Conservation (phyloP, 2,797 vertebrate genomes). For the Aselliscus stoliczkanus region DNA sequence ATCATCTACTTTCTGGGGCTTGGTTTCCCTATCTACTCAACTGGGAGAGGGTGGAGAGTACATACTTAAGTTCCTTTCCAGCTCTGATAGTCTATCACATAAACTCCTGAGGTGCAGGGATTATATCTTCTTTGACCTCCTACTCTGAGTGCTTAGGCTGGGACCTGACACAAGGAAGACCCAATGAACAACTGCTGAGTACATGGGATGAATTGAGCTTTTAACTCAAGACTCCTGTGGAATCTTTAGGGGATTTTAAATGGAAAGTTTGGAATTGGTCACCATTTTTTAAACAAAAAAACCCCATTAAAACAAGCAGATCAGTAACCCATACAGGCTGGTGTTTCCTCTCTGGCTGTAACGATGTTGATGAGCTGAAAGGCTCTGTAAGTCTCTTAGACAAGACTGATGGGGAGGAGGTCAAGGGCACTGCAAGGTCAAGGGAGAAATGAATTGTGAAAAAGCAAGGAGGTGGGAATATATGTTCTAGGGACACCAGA, state of each 20-base stretch:
- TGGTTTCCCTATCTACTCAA: not conserved
- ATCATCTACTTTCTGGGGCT: not conserved
- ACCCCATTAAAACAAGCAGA: not conserved
- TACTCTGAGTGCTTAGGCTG: not conserved
- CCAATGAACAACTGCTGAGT: not conserved
- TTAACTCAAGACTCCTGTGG: not conserved
- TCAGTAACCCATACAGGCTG: not conserved
- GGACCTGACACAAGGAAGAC: not conserved
- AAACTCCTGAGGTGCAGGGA: not conserved
- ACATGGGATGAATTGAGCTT: not conserved
- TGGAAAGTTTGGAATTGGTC: not conserved
- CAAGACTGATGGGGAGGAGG: not conserved
- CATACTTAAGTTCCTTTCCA: not conserved
- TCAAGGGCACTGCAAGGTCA: not conserved
- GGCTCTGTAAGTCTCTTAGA: not conserved
- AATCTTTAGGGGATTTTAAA: not conserved
- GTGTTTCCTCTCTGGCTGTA: not conserved
- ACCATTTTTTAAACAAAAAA: not conserved
- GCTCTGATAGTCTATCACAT: not conserved
- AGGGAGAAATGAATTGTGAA: not conserved
- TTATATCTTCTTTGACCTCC: not conserved
- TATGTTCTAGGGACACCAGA: not conserved
- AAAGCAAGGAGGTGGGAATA: not conserved
- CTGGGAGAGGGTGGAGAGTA: not conserved
- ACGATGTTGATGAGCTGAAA: not conserved